Evolutionary conservation across 2,888 invertebrate genomes (phyloP).

Genomic region (Tiliacea citrago): DNA sequence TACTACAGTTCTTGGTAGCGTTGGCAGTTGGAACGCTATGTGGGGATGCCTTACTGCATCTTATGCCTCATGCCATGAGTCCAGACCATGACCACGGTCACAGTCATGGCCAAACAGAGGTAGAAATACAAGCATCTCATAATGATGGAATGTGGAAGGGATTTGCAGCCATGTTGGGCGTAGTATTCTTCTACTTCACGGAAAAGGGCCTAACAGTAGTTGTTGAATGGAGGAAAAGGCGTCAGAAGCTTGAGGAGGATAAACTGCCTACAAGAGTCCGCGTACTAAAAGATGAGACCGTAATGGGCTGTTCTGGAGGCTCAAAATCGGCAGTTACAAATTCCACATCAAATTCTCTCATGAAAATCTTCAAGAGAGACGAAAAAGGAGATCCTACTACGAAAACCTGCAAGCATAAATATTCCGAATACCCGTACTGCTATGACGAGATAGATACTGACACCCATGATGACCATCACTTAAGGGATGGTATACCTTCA

Average conservation of each 20-base stretch:
- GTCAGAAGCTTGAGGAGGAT: slow-evolving; percentile 92
- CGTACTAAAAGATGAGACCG: slow-evolving; percentile 93
- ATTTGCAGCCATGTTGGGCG: slow-evolving; percentile 94
- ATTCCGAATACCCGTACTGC: slow-evolving; percentile 97
- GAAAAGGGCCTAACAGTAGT: slow-evolving; percentile 95
- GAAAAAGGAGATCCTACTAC: slow-evolving; percentile 87
- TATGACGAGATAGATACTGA: slow-evolving; percentile 96
- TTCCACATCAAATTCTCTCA: slow-evolving; percentile 83
- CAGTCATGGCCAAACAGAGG: slow-evolving; percentile 68
- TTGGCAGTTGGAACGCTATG: slow-evolving; percentile 97
- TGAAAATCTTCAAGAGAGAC: slow-evolving; percentile 86
- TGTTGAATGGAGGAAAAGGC: slow-evolving; percentile 95
- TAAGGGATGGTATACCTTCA: slow-evolving; percentile 86
- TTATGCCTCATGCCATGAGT: slow-evolving; percentile 96
- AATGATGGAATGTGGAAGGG: slow-evolving; percentile 96
- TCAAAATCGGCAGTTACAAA: slow-evolving; percentile 84
- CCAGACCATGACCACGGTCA: slow-evolving; percentile 77
- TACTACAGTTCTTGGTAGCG: slow-evolving; percentile 97
- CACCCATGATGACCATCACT: slow-evolving; percentile 92
- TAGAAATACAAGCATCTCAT: slow-evolving; percentile 83
- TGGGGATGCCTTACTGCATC: slow-evolving; percentile 97
- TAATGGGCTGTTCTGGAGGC: slow-evolving; percentile 82
- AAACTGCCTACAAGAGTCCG: slow-evolving; percentile 92
- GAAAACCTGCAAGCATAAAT: slow-evolving; percentile 96
- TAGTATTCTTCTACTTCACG: slow-evolving; percentile 97